Base-by-base conservation (phyloP, 2,797 vertebrate genomes). In the Dermochelys coriacea region DNA sequence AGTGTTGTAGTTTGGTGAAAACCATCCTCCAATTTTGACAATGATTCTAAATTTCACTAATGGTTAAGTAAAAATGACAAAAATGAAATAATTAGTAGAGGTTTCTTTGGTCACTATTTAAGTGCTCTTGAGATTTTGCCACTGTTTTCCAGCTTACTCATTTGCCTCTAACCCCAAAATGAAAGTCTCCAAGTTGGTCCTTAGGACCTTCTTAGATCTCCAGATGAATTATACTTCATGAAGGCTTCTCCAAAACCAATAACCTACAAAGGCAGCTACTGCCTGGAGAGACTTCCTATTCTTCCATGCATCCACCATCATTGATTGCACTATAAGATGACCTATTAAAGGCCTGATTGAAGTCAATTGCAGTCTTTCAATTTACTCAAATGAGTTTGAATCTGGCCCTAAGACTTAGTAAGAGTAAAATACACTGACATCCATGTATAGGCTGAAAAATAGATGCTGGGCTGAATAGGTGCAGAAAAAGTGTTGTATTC, bases 351-450 rank as follows among this genome's bases (percentile, higher is more conserved):
- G 21, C 88, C 47, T 92, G 61, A 90, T 92, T 92, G 79, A 94
- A 75, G 21, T 95, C 54, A 80, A 93, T 89, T 84, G 37, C 18
- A 91, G 45, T 5, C 80, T 92, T 92, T 88, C 86, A 86, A 89
- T 93, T 96, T 95, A 94, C 91, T 92, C 92, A 90, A 94, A 93
- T 93, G 89, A 84, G 89, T 93, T 95, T 96, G 90, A 84, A 55
- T 82, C 91, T 95, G 93, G 90, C 93, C 84, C 55, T 86, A 80
- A 86, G 93, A 91, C 37, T 95, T 82, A 47, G n/a, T 89, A 91
- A 84, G 89, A 95, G 89, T 5, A 95, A 85, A 74, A 0, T 1
- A 82, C 94, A 59, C 52, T 80, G 82, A 93, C 41, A 77, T 51
- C 74, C 91, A 49, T 59, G 89, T 94, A 54, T 47, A 74, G 78